phyloP scores from a whole-genome alignment of 2,113 vertebrate genomes.

The Arizona elegans region DNA sequence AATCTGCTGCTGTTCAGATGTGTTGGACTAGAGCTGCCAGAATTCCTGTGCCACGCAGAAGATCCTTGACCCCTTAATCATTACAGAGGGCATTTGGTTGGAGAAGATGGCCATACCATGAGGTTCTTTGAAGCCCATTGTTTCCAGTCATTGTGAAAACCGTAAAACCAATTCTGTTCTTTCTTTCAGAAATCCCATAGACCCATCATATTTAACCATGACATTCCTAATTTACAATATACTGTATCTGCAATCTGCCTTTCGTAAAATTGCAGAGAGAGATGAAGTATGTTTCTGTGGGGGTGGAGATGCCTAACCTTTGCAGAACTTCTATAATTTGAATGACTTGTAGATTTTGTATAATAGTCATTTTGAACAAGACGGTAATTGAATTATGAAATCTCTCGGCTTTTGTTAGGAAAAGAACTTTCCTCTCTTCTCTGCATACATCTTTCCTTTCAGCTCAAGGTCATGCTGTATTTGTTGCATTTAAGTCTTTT shows the following conservation, averaged over 20 bases:
- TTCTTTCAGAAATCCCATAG: neutral
- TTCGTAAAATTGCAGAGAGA: neutral
- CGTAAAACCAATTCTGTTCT: neutral
- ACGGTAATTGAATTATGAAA: constrained; percentile 37
- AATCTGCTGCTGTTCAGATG: neutral
- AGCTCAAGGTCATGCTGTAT: constrained; percentile 33
- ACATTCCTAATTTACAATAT: constrained; percentile 12
- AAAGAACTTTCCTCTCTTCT: constrained; percentile 18
- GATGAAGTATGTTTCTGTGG: neutral
- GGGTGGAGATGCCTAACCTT: constrained; percentile 23
- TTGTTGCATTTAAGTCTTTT: constrained; percentile 28
- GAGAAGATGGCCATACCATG: neutral
- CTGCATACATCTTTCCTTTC: constrained; percentile 22
- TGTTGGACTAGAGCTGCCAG: neutral
- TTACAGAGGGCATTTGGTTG: neutral
- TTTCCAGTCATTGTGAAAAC: neutral
- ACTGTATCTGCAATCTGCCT: neutral
- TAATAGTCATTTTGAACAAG: constrained; percentile 26
- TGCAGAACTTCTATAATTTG: constrained; percentile 20
- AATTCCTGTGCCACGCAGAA: neutral
- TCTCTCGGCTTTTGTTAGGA: constrained; percentile 18
- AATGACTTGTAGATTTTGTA: constrained; percentile 31
- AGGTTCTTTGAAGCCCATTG: neutral
- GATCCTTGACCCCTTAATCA: neutral
- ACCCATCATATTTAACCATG: neutral